Evolutionary conservation across 2,113 vertebrate genomes (phyloP).

Genomic region (Marmota monax): DNA sequence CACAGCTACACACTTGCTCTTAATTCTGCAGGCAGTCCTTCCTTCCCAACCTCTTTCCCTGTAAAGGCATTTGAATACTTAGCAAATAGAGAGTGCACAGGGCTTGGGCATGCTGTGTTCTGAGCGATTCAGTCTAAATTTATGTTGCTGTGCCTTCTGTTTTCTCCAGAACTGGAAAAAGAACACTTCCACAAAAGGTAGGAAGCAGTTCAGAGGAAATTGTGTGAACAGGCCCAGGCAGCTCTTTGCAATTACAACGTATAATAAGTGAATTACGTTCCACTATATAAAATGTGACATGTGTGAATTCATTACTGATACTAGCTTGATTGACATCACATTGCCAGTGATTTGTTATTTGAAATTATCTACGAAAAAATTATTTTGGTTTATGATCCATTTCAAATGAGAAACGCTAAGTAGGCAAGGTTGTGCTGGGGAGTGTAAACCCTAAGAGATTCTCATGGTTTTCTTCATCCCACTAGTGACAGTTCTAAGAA

Average conservation of each 20-base stretch:
- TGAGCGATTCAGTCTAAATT: background rate
- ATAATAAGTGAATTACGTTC: constrained; percentile 67
- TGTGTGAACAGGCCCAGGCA: background rate
- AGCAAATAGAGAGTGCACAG: constrained; percentile 16
- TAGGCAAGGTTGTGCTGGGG: background rate
- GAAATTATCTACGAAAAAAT: constrained; percentile 60
- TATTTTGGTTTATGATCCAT: constrained; percentile 78
- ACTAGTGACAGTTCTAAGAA: background rate
- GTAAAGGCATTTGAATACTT: constrained; percentile 69
- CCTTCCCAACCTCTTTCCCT: background rate
- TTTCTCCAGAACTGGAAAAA: background rate
- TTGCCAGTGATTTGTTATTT: constrained; percentile 74
- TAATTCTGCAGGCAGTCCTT: constrained; percentile 70
- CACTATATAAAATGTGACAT: constrained; percentile 66
- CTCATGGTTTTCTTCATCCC: background rate
- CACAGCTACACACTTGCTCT: background rate
- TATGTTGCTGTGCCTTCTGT: constrained; percentile 33
- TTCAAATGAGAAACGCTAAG: constrained; percentile 68
- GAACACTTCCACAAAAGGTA: background rate
- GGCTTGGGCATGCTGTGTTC: constrained; percentile 26
- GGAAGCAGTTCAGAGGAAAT: background rate
- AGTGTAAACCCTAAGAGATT: background rate
- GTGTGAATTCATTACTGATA: constrained; percentile 69
- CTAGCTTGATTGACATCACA: constrained; percentile 68
- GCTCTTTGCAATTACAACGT: constrained; percentile 32